Conservation (phyloP, 2,797 vertebrate species). For the Ateles fusciceps region DNA sequence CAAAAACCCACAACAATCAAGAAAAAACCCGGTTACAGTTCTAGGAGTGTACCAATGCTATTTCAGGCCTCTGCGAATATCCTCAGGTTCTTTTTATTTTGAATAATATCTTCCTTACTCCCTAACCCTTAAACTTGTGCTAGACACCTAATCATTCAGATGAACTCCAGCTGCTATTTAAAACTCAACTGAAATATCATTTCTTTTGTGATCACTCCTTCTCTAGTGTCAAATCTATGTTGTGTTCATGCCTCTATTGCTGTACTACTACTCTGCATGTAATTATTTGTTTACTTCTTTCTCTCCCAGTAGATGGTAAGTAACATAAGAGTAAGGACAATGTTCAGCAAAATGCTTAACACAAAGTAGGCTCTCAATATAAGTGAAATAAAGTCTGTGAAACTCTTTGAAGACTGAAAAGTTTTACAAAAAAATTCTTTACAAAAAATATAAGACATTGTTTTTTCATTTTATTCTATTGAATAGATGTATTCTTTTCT, state of each 20-base stretch:
- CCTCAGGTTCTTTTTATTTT: background rate
- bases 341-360: slow-evolving; percentile 4
- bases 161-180: background rate
- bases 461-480: slow-evolving; percentile 8
- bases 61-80: background rate
- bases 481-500: background rate
- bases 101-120: background rate
- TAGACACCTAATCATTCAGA: background rate
- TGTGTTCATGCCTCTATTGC: background rate
- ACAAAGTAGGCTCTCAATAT: background rate
- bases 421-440: background rate
- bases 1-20: no score
- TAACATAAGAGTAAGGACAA: background rate
- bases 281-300: slow-evolving; percentile 30
- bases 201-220: background rate
- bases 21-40: no score
- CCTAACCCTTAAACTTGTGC: background rate
- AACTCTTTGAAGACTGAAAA: background rate
- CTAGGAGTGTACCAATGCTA: background rate
- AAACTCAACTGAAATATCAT: background rate
- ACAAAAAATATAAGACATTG: slow-evolving; percentile 35
- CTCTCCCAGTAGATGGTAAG: background rate
- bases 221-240: background rate
- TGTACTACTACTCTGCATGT: background rate
- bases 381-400: slow-evolving; percentile 10